Percentiles rank a stretch among this genome's conserved stretches.
Conservation (phyloP, 1,140 invertebrate species). For the Bradysia coprophila region DNA sequence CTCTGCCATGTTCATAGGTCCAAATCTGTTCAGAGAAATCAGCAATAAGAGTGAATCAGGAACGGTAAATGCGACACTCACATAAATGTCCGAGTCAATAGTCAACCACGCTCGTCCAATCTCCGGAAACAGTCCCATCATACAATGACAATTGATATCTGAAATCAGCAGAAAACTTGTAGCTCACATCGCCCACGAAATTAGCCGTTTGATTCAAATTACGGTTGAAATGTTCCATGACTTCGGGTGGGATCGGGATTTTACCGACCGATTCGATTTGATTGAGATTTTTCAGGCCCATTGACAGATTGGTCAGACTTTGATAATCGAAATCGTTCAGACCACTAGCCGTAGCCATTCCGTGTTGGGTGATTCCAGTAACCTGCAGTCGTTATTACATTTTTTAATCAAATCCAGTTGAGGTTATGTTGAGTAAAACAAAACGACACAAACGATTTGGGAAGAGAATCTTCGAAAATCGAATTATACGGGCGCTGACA, state of each 20-base stretch:
- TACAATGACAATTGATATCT: slow-evolving; percentile 87
- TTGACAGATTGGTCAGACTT: slow-evolving; percentile 40
- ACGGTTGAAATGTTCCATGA: slow-evolving; percentile 87
- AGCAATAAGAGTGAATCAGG: not conserved
- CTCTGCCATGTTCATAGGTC: slow-evolving; percentile 79
- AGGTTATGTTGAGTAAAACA: no score
- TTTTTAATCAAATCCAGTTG: no score
- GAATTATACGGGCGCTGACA: not conserved
- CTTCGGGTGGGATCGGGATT: slow-evolving; percentile 75
- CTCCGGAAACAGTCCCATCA: slow-evolving; percentile 92
- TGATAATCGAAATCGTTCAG: slow-evolving; percentile 83
- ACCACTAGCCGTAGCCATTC: slow-evolving; percentile 43
- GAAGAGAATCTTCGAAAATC: not conserved
- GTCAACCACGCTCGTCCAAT: slow-evolving; percentile 92
- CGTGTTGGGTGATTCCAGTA: slow-evolving; percentile 20
- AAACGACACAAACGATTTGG: no score
- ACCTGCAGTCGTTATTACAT: slow-evolving; percentile 12
- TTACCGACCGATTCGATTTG: slow-evolving; percentile 66
- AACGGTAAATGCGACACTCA: slow-evolving; percentile 22
- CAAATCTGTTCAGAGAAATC: slow-evolving; percentile 29
- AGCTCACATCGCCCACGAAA: no score
- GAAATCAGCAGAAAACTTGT: slow-evolving; percentile 4
- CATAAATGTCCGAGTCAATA: slow-evolving; percentile 94
- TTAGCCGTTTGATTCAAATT: no score
- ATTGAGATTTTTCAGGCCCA: slow-evolving; percentile 42